Conservation (phyloP, 1,140 invertebrate species). For the Drosophila kanapiae region DNA sequence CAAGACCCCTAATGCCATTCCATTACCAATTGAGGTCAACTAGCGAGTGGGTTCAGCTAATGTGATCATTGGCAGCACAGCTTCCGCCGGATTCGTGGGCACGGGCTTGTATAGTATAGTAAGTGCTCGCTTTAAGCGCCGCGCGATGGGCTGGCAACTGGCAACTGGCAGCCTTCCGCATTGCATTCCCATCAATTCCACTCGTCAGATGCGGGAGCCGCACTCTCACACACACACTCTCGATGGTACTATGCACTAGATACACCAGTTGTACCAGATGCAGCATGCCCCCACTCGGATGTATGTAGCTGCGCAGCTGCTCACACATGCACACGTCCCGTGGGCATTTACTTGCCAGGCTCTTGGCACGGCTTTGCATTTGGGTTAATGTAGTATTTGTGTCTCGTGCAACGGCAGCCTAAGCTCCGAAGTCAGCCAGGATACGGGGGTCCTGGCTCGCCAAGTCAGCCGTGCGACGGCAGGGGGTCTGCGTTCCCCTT, state of each 20-base stretch:
- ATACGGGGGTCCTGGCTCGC: constrained; percentile 9
- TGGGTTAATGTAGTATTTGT: constrained; percentile 83
- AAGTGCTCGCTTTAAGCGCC: constrained; percentile 41
- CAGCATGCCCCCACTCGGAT: constrained; percentile 3
- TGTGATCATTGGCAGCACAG: constrained; percentile 33
- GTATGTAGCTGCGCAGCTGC: constrained; percentile 9
- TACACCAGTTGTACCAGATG: constrained; percentile 9
- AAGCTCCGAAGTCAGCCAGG: constrained; percentile 32
- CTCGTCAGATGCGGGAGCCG: constrained; percentile 45
- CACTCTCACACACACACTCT: constrained; percentile 16
- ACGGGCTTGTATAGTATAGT: constrained; percentile 7
- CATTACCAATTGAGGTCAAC: constrained; percentile 41
- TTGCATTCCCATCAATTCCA: constrained; percentile 48
- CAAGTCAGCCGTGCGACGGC: constrained; percentile 7
- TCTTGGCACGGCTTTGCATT: constrained; percentile 80
- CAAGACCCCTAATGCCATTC: constrained; percentile 24
- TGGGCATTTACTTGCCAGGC: constrained; percentile 72
- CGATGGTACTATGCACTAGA: background rate
- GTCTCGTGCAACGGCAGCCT: constrained; percentile 54
- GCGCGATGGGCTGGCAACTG: constrained; percentile 26
- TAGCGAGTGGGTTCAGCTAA: constrained; percentile 30
- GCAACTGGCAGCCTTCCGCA: constrained; percentile 42
- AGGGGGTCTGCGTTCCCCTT: background rate
- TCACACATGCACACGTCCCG: constrained; percentile 53
- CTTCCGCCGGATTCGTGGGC: constrained; percentile 26